Evolutionary conservation across 2,888 invertebrate species (phyloP).

Genomic region (Watsonalla cultraria): DNA sequence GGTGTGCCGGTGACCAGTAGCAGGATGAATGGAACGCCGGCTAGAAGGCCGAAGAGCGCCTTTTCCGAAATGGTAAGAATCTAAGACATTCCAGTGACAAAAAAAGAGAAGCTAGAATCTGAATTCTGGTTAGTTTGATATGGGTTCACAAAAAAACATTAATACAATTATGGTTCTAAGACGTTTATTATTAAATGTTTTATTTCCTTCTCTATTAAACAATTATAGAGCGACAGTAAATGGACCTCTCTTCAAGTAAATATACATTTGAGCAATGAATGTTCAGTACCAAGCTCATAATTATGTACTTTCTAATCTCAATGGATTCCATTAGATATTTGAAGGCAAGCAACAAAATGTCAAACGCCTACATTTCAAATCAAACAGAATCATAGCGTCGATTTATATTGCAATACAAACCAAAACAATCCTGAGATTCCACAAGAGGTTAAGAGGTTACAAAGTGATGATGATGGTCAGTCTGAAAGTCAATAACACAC

Average conservation of each 20-base stretch:
- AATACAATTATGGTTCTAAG: too few species aligned
- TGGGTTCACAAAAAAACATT: too few species aligned
- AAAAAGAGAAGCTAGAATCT: background rate
- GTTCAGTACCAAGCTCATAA: too few species aligned
- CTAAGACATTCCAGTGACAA: slow-evolving; percentile 8
- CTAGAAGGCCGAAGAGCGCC: slow-evolving; percentile 69
- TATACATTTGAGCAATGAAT: too few species aligned
- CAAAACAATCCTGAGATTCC: too few species aligned
- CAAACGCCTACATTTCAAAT: background rate
- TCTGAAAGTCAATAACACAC: background rate
- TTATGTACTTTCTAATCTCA: too few species aligned
- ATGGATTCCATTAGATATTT: background rate
- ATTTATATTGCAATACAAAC: background rate
- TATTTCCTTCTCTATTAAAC: too few species aligned
- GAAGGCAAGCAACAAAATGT: slow-evolving; percentile 1
- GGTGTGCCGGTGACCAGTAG: slow-evolving; percentile 38
- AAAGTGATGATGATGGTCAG: background rate
- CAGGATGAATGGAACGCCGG: slow-evolving; percentile 73
- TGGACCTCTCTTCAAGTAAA: too few species aligned
- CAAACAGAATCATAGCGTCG: background rate
- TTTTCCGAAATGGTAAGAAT: slow-evolving; percentile 68
- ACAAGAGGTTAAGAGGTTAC: background rate
- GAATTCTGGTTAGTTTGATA: too few species aligned
- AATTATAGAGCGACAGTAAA: too few species aligned
- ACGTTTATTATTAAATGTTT: too few species aligned